Base-by-base conservation (phyloP, 2,113 vertebrate genomes). In the Acanthochromis polyacanthus region DNA sequence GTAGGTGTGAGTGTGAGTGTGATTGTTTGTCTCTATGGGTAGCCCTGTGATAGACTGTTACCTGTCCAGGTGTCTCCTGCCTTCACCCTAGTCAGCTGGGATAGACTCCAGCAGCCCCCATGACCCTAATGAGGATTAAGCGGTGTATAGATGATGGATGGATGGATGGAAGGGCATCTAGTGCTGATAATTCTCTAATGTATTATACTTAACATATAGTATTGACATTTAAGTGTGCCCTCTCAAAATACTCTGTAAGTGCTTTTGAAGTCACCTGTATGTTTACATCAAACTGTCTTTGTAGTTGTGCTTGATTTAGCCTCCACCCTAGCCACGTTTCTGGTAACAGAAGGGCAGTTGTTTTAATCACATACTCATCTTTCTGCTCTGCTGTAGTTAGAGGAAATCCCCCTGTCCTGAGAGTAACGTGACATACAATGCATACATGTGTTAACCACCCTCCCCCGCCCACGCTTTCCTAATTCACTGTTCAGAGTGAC, bases 391-490 rank as follows among this genome's bases (percentile, higher is more conserved):
- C 63, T 70, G 30, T 30, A 60, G 45, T 71, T 0, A 74, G 80
- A 71, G 60, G 75, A 82, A 80, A 72, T 46, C 45, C 69, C 80
- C 16, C 58, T 23, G 55, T 80, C 3, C 28, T 30, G 23, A 32
- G 55, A 66, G 32, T 71, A 73, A 80, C 9, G n/a, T 83, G 78
- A 83, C 78, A 48, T 52, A 73, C 38, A 60, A 14, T 76, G 60
- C 23, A 25, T 63, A 71, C 11, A 17, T 77, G 73, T 66, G 66
- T 63, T 74, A 17, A 80, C 60, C 17, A 59, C 86, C 89, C 88
- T 28, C 88, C 87, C 90, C 87, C 91, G 80, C 92, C 87, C 78
- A 36, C 1, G 32, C 61, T 73, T 70, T 64, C 25, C 38, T 74
- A 68, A 85, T 78, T 71, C 79, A 52, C 10, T 59, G 30, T 48